Evolutionary conservation across 2,888 invertebrate species (phyloP), one percentile per base, ranked within the genome.

Genomic region (Eudemis profundana): DNA sequence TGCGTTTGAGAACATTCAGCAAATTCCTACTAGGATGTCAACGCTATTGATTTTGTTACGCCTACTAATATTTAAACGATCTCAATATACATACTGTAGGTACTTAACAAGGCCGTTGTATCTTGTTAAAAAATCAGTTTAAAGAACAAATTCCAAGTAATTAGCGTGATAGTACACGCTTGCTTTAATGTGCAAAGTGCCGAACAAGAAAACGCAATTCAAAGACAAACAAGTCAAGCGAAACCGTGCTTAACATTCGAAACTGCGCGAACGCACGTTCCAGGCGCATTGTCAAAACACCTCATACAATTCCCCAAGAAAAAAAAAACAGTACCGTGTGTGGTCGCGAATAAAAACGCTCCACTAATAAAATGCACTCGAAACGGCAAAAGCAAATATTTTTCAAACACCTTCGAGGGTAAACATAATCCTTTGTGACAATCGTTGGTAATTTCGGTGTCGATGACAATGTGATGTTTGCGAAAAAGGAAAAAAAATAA

Each of bases 251-350:
- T 89, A 89, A 91, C 87, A 87, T 82, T 84, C 85, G 83, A 81
- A 88, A 82, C 87, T 71, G 78, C 78, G 77, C 74, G 74, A 76
- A 80, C 89, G 83, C 91, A 92, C 91, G 90, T 91, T 82, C 84
- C 81, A 71, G 70, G 68, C 74, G 82, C 84, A 89, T 91, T 91
- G 92, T 92, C 90, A 90, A 87, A 91, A 92, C 88, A 90, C 83
- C 87, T 86, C 86, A 86, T 86, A 90, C 89, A 88, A 89, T 89
- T 88, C 85, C 84, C 84, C 85, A 81, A 78, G 77, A 79, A 76
- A 78, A 78, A 71, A 72, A 73, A 70, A 72, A 69, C 67, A 68
- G 66, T 76, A 68, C 75, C 78, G 86, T 82, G 88, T 88, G 89
- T 88, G 88, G 88, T 88, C 84, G 83, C 83, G 83, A 84, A 86